Evolutionary conservation across 1,140 invertebrate genomes (phyloP).

Genomic region (Macrobrachium nipponense): DNA sequence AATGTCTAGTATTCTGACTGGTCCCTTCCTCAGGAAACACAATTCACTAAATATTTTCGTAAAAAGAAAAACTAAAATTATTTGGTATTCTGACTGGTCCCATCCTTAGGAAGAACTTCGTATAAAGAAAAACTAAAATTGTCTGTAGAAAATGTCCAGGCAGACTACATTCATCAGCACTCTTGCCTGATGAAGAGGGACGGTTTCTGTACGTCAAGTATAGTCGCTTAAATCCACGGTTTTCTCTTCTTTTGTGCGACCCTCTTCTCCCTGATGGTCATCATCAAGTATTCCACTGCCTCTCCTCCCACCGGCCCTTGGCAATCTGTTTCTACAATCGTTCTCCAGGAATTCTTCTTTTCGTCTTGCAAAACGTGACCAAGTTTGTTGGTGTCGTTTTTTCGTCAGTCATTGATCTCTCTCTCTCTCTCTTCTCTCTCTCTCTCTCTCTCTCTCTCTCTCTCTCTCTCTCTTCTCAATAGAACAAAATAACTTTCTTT

Average conservation of each 20-base stretch:
- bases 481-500: no score
- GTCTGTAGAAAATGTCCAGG: no score
- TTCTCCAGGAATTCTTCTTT: neutral
- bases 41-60: no score
- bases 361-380: neutral
- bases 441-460: neutral
- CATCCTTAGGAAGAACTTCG: no score
- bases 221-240: neutral
- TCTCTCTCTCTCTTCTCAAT: neutral
- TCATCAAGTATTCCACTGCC: neutral
- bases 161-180: no score
- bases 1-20: no score
- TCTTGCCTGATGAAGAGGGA: no score
- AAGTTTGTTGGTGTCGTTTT: neutral
- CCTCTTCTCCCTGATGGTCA: neutral
- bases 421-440: neutral
- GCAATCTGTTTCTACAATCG: neutral
- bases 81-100: no score
- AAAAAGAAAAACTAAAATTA: no score
- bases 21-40: no score
- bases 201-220: neutral
- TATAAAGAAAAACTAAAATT: no score
- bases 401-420: neutral
- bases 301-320: neutral
- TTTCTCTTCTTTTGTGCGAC: neutral